Conservation (phyloP, 2,797 vertebrate species). For the Anomalospiza imberbis region DNA sequence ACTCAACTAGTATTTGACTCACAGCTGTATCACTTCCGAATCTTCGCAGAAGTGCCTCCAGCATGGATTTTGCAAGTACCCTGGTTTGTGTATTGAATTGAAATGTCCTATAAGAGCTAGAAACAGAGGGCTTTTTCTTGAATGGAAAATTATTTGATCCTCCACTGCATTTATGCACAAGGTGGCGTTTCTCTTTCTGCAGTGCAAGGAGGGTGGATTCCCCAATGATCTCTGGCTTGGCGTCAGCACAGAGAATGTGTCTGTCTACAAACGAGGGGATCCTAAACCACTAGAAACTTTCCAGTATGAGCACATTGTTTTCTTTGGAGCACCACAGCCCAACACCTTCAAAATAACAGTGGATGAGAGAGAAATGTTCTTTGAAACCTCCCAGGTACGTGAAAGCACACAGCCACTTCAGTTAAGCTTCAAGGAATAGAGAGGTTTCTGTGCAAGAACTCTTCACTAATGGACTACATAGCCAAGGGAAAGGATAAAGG, state of each 20-base stretch:
- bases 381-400: constrained; percentile 88
- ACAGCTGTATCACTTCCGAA: neutral
- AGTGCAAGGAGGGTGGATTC: constrained; percentile 94
- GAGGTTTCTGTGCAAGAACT: neutral
- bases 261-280: constrained; percentile 89
- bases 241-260: constrained; percentile 90
- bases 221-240: constrained; percentile 92
- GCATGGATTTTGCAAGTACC: neutral
- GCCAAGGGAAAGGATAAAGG: neutral
- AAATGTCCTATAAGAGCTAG: neutral
- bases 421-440: neutral
- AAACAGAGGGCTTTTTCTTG: neutral
- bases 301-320: constrained; percentile 91
- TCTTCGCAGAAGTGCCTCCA: neutral
- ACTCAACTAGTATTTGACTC: neutral
- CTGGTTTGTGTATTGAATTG: neutral
- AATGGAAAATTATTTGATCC: neutral
- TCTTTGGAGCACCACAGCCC: constrained; percentile 89
- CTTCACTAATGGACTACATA: neutral
- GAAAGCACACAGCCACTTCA: neutral
- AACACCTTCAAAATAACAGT: constrained; percentile 93
- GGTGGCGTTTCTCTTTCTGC: neutral
- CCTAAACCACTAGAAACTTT: constrained; percentile 90
- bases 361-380: constrained; percentile 92
- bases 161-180: neutral